Conservation (phyloP, 2,888 invertebrate genomes). For the Rhamnusium bicolor region DNA sequence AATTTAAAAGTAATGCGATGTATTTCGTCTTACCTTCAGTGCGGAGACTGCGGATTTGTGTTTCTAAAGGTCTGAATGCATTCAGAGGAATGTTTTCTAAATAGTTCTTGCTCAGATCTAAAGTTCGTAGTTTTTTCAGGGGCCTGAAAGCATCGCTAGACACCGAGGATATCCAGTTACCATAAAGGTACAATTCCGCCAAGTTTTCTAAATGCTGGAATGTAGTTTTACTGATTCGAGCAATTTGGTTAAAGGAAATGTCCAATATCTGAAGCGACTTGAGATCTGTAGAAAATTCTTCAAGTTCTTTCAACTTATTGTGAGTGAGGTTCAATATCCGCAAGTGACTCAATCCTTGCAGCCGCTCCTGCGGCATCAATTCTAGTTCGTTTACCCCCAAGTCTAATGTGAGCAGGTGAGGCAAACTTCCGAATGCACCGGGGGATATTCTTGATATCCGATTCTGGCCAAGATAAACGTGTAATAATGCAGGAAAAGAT, state of each 20-base stretch:
- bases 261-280: constrained; percentile 85
- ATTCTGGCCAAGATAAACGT: constrained; percentile 82
- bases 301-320: constrained; percentile 86
- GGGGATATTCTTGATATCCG: constrained; percentile 86
- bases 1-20: background rate
- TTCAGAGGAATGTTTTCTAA: constrained; percentile 86
- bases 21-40: constrained; percentile 81
- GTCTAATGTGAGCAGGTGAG: constrained; percentile 84
- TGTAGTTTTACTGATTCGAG: constrained; percentile 82
- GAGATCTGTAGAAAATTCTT: constrained; percentile 86
- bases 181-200: constrained; percentile 84
- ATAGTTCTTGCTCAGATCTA: constrained; percentile 89
- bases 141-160: constrained; percentile 85
- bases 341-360: constrained; percentile 84
- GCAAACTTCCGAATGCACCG: constrained; percentile 85
- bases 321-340: constrained; percentile 86
- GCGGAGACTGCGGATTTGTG: constrained; percentile 83
- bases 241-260: constrained; percentile 87
- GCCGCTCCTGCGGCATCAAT: constrained; percentile 86
- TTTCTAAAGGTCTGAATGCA: constrained; percentile 85
- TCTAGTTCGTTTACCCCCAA: constrained; percentile 88
- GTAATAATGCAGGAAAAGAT: constrained; percentile 84
- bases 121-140: constrained; percentile 81
- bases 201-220: constrained; percentile 85
- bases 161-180: constrained; percentile 86